Conservation (phyloP, 2,113 vertebrate genomes). For the Cyanistes caeruleus region DNA sequence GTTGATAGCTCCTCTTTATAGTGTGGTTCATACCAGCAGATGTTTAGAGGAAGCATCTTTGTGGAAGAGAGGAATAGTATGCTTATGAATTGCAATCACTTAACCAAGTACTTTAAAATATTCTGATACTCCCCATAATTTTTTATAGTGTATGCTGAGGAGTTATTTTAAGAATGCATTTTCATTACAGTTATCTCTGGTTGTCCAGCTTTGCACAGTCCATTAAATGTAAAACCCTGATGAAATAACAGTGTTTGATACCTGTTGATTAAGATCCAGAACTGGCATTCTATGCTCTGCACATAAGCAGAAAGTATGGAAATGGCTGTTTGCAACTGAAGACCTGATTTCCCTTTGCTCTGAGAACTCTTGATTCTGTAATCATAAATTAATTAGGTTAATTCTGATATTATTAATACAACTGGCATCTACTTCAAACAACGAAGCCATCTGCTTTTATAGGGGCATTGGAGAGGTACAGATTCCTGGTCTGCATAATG, state of each 20-base stretch:
- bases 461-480: background rate
- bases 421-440: background rate
- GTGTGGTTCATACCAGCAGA: background rate
- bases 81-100: background rate
- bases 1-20: slow-evolving; percentile 19
- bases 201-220: background rate
- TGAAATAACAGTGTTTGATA: background rate
- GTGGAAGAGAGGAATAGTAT: background rate
- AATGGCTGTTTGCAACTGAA: background rate
- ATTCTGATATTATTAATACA: background rate
- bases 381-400: background rate
- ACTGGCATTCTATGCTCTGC: background rate
- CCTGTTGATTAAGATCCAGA: background rate
- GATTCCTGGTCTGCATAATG: background rate
- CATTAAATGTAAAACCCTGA: background rate
- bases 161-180: background rate
- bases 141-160: background rate
- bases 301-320: background rate
- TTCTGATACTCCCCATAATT: background rate
- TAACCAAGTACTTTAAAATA: background rate
- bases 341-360: background rate
- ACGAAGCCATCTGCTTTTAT: background rate
- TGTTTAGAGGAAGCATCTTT: background rate
- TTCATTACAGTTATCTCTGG: background rate
- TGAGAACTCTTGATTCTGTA: background rate